Evolutionary conservation across 2,113 vertebrate species (phyloP).

Genomic region (Pseudopodoces humilis): DNA sequence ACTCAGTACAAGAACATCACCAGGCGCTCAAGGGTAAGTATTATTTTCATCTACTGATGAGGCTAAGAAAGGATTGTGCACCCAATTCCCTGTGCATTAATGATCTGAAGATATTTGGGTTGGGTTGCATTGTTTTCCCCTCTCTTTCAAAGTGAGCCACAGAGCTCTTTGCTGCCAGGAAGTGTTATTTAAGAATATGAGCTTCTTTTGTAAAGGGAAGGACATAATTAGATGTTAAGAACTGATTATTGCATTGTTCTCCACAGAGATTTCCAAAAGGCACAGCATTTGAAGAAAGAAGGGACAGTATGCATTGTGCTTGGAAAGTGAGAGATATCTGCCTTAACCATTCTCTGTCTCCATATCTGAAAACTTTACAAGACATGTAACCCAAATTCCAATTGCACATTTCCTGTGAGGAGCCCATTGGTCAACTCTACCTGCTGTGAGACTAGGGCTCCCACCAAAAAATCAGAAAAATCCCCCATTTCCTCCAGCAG

Average conservation of each 20-base stretch:
- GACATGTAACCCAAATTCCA: background rate
- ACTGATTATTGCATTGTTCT: conserved; percentile 53
- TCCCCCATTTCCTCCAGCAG: background rate
- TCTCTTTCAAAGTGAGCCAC: conserved; percentile 39
- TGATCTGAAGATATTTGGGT: conserved; percentile 45
- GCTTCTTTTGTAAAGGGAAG: conserved; percentile 37
- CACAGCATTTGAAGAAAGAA: conserved; percentile 43
- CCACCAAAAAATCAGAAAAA: background rate
- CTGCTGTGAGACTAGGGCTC: background rate
- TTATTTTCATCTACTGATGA: conserved; percentile 61
- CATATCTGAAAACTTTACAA: background rate
- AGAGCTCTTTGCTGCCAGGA: conserved; percentile 26
- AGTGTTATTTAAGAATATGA: conserved; percentile 58
- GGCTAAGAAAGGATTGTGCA: conserved; percentile 39
- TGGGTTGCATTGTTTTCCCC: conserved; percentile 43
- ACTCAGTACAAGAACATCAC: background rate
- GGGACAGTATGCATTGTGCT: conserved; percentile 9
- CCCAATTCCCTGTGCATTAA: conserved; percentile 18
- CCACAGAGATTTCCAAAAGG: conserved; percentile 25
- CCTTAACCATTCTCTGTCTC: background rate
- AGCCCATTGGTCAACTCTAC: background rate
- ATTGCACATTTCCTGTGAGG: background rate
- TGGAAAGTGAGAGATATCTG: conserved; percentile 43
- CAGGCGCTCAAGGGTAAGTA: conserved; percentile 34
- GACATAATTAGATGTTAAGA: conserved; percentile 42